phyloP scores from a whole-genome alignment of 2,888 invertebrate genomes.

The Eupithecia dodoneata region DNA sequence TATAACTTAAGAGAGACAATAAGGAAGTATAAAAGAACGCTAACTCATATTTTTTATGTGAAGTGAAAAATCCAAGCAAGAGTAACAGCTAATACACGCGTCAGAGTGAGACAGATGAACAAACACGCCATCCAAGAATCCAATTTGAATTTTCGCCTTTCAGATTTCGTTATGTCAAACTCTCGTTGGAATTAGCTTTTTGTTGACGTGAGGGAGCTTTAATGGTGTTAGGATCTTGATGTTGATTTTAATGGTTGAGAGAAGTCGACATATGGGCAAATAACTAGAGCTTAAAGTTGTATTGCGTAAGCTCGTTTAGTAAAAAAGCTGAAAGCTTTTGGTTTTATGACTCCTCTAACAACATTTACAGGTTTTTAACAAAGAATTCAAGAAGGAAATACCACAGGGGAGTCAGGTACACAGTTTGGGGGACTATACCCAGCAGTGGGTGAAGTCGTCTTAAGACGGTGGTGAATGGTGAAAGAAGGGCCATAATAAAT shows the following conservation, averaged over 20 bases:
- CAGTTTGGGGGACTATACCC: too few relatives aligned
- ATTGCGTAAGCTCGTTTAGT: neutral
- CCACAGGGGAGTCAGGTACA: neutral
- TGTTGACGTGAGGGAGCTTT: slow-evolving; percentile 33
- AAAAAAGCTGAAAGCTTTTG: too few relatives aligned
- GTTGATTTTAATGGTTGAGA: slow-evolving; percentile 29
- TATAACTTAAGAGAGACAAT: too few relatives aligned
- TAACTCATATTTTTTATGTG: too few relatives aligned
- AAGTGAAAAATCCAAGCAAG: slow-evolving; percentile 15
- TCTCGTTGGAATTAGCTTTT: slow-evolving; percentile 61
- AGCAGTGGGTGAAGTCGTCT: too few relatives aligned
- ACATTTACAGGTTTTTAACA: too few relatives aligned
- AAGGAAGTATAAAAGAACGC: too few relatives aligned
- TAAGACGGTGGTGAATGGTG: neutral
- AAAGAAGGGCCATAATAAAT: neutral
- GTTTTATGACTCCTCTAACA: too few relatives aligned
- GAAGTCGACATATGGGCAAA: slow-evolving; percentile 22
- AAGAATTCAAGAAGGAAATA: neutral
- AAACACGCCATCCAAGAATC: slow-evolving; percentile 58
- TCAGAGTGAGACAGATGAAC: slow-evolving; percentile 52
- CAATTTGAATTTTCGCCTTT: slow-evolving; percentile 75
- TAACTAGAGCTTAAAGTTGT: neutral
- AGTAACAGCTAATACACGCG: slow-evolving; percentile 29
- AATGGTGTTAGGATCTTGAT: slow-evolving; percentile 47
- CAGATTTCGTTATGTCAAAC: slow-evolving; percentile 74